phyloP scores from a whole-genome alignment of 2,113 vertebrate species.

The Macrotis lagotis region DNA sequence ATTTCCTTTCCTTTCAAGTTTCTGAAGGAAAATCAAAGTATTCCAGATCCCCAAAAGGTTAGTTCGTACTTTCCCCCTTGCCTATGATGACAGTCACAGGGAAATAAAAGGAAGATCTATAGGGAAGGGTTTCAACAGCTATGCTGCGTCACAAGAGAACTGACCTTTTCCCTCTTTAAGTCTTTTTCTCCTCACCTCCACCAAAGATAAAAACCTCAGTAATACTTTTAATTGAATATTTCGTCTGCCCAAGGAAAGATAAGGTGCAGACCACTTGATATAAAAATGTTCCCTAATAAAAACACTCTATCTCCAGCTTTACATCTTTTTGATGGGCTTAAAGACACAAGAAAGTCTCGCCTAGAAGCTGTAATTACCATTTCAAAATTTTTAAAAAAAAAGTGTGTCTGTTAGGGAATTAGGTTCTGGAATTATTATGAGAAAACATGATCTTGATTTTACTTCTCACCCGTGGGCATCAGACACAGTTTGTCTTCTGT shows the following conservation, averaged over 20 bases:
- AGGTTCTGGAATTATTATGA: not conserved
- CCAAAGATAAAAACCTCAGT: not conserved
- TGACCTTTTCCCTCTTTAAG: not conserved
- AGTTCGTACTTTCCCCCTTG: not conserved
- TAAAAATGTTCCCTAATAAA: not conserved
- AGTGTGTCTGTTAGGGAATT: not conserved
- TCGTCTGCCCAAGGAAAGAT: not conserved
- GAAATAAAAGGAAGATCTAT: not conserved
- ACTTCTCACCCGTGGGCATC: not conserved
- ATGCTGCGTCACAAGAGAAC: not conserved
- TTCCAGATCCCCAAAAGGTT: not conserved
- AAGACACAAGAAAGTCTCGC: not conserved
- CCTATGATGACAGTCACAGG: not conserved
- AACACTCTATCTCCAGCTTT: not conserved
- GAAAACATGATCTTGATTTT: not conserved
- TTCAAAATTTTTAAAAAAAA: not conserved
- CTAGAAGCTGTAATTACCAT: not conserved
- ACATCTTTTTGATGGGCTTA: not conserved
- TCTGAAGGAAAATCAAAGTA: not conserved
- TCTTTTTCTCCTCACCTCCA: not conserved
- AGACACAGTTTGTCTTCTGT: not conserved
- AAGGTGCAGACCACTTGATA: not conserved
- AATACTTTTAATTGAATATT: not conserved
- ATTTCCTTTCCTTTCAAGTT: not conserved
- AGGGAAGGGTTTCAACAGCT: not conserved